These are phyloP conservation scores for Drosophila nannoptera DNA, from an alignment of 1,140 invertebrate genomes.

Conservation along the genomic window DNA sequence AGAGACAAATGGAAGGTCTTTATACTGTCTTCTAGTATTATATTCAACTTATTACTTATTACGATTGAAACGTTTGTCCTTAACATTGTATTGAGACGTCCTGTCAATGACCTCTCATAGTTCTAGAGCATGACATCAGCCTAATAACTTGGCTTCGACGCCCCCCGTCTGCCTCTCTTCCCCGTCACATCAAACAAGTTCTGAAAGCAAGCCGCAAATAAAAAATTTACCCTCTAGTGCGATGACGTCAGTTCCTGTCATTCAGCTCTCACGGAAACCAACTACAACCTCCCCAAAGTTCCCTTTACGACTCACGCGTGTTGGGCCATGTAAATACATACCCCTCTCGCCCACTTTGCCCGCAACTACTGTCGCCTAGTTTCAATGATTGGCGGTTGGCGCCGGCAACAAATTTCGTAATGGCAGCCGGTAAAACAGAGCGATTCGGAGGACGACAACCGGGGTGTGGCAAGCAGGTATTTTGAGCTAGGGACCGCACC, in stretches of 20 bases:
- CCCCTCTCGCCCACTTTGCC: not conserved
- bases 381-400: conserved; percentile 34
- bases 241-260: conserved; percentile 51
- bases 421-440: conserved; percentile 26
- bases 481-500: conserved; percentile 12
- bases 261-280: conserved; percentile 43
- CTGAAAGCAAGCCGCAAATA: conserved; percentile 38
- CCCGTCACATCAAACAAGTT: not conserved
- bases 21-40: not conserved
- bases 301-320: conserved; percentile 44
- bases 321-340: not conserved
- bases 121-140: conserved; percentile 39
- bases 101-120: conserved; percentile 37
- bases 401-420: conserved; percentile 48
- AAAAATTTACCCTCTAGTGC: conserved; percentile 26
- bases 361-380: conserved; percentile 31
- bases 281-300: conserved; percentile 14
- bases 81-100: conserved; percentile 8
- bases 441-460: conserved; percentile 6
- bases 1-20: too few species aligned
- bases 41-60: not conserved
- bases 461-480: conserved; percentile 28
- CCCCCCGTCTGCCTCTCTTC: not conserved
- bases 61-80: not conserved
- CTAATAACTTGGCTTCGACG: conserved; percentile 13